These are phyloP conservation scores for Bombyx huttoni DNA, from an alignment of 2,888 invertebrate genomes.

Conservation along the genomic window DNA sequence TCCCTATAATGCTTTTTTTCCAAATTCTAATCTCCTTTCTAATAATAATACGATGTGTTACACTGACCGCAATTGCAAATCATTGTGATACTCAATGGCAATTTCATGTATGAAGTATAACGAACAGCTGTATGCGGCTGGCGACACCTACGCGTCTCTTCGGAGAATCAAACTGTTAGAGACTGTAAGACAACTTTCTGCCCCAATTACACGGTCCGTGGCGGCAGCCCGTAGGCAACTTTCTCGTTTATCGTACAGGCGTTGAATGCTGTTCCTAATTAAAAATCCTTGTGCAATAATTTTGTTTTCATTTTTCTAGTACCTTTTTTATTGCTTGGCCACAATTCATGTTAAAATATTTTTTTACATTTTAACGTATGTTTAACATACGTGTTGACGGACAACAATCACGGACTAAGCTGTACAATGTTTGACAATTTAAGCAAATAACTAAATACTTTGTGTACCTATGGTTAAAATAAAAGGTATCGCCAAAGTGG, in stretches of 20 bases:
- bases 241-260: constrained; percentile 6
- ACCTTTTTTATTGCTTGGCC: neutral
- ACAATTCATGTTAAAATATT: neutral
- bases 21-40: constrained; percentile 46
- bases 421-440: neutral
- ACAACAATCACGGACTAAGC: neutral
- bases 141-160: constrained; percentile 59
- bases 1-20: neutral
- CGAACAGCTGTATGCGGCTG: constrained; percentile 37
- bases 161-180: constrained; percentile 61
- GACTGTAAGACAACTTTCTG: constrained; percentile 44
- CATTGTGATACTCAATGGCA: constrained; percentile 52
- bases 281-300: neutral
- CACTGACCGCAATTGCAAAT: constrained; percentile 65
- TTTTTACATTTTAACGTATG: neutral
- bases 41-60: constrained; percentile 61
- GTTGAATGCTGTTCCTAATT: neutral
- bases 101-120: constrained; percentile 64
- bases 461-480: neutral
- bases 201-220: constrained; percentile 38
- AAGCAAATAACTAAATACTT: neutral
- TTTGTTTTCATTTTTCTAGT: neutral
- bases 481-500: neutral
- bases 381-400: neutral
- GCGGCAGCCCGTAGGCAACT: constrained; percentile 16